Conservation (phyloP, 2,797 vertebrate species). For the Melanogrammus aeglefinus region DNA sequence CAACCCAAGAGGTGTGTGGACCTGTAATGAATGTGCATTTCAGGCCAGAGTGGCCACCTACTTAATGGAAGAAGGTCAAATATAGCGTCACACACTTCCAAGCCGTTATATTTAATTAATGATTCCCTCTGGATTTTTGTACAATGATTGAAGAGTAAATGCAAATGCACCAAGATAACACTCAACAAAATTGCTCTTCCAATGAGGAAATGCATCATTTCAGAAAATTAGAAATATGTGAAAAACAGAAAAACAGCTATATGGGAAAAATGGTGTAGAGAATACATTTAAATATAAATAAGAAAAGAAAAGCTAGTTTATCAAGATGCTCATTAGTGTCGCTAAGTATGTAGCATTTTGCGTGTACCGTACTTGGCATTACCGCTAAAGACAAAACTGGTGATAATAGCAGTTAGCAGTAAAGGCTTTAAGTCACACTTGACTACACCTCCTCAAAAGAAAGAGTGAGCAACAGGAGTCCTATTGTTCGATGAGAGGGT, state of each 20-base stretch:
- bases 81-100: constrained; percentile 33
- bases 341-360: neutral
- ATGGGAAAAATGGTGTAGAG: neutral
- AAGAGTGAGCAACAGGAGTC: neutral
- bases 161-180: neutral
- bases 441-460: neutral
- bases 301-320: neutral
- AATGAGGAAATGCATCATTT: neutral
- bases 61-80: constrained; percentile 48
- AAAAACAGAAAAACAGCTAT: neutral
- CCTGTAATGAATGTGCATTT: constrained; percentile 37
- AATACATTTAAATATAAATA: neutral
- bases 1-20: constrained; percentile 42
- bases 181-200: neutral
- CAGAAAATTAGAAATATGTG: neutral
- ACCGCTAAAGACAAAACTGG: neutral
- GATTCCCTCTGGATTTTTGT: constrained; percentile 38
- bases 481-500: neutral
- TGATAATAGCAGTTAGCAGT: neutral
- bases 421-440: neutral
- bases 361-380: neutral
- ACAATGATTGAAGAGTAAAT: constrained; percentile 22
- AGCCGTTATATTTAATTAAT: constrained; percentile 51
- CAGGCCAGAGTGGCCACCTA: constrained; percentile 29
- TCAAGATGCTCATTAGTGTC: neutral